Evolutionary conservation across 2,113 vertebrate genomes (phyloP).

Genomic region (Pontoporia blainvillei): DNA sequence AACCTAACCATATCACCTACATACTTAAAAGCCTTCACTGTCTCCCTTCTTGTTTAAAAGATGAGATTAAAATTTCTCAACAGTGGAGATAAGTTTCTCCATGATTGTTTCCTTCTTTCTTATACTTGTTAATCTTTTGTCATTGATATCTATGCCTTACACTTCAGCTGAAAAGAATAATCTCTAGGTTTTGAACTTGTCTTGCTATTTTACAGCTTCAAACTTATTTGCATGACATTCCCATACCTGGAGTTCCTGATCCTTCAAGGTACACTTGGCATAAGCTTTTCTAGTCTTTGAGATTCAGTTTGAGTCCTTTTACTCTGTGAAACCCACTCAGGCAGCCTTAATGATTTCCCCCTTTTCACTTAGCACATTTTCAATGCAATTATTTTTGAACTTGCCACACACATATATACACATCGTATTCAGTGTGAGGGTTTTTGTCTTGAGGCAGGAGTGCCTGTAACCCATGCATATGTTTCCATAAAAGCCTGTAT

Average conservation of each 20-base stretch:
- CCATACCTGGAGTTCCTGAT: not conserved
- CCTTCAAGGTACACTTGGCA: not conserved
- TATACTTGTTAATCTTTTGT: not conserved
- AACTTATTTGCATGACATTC: not conserved
- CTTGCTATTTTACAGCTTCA: not conserved
- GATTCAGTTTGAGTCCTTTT: not conserved
- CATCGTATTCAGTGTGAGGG: not conserved
- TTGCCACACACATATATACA: not conserved
- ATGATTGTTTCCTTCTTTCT: not conserved
- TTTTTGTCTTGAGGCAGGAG: not conserved
- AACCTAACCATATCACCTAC: not conserved
- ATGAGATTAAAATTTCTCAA: not conserved
- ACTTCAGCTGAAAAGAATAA: not conserved
- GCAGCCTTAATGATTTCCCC: not conserved
- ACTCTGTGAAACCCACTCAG: not conserved
- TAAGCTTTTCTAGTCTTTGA: not conserved
- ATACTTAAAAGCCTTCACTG: not conserved
- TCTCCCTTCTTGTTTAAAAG: not conserved
- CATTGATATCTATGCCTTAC: not conserved
- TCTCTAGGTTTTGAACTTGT: not conserved
- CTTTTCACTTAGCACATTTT: not conserved
- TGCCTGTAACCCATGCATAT: not conserved
- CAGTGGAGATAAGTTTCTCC: not conserved
- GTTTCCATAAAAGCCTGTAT: not conserved
- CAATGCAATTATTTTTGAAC: not conserved